Percentiles rank a stretch among this genome's conserved stretches.
Conservation (phyloP, 2,888 invertebrate genomes). For the Pheosia tremula region DNA sequence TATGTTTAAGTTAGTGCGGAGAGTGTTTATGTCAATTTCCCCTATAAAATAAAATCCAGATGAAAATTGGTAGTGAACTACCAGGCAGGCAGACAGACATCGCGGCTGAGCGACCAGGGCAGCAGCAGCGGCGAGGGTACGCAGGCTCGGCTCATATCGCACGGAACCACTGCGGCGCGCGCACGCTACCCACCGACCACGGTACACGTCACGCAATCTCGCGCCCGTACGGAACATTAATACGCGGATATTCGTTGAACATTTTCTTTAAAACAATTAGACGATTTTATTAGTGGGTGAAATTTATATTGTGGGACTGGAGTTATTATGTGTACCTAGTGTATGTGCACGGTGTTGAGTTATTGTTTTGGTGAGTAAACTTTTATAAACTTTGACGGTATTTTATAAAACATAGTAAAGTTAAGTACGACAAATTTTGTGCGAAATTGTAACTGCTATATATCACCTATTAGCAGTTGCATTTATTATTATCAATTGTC, state of each 20-base stretch:
- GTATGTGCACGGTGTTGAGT: slow-evolving; percentile 19
- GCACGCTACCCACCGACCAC: slow-evolving; percentile 14
- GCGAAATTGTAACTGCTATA: background rate
- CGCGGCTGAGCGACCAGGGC: background rate
- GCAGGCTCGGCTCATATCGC: slow-evolving; percentile 26
- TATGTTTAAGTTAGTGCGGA: background rate
- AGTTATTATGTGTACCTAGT: slow-evolving; percentile 21
- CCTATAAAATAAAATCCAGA: background rate
- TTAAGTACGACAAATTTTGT: background rate
- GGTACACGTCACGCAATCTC: slow-evolving; percentile 1
- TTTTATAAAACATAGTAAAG: slow-evolving; percentile 3
- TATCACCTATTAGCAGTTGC: too few species aligned
- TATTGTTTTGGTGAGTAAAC: slow-evolving; percentile 30
- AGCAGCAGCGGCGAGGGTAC: background rate
- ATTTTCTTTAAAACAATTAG: background rate
- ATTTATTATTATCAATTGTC: background rate
- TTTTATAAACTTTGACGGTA: slow-evolving; percentile 22
- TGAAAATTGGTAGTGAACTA: background rate
- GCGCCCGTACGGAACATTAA: slow-evolving; percentile 18
- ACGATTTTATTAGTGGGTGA: slow-evolving; percentile 32
- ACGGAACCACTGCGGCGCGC: slow-evolving; percentile 23
- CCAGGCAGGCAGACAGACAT: background rate
- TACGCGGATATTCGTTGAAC: slow-evolving; percentile 27
- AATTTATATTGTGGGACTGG: slow-evolving; percentile 24
- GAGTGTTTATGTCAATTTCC: background rate